Conservation (phyloP, 2,797 vertebrate species). For the Sebastes taczanowskii region DNA sequence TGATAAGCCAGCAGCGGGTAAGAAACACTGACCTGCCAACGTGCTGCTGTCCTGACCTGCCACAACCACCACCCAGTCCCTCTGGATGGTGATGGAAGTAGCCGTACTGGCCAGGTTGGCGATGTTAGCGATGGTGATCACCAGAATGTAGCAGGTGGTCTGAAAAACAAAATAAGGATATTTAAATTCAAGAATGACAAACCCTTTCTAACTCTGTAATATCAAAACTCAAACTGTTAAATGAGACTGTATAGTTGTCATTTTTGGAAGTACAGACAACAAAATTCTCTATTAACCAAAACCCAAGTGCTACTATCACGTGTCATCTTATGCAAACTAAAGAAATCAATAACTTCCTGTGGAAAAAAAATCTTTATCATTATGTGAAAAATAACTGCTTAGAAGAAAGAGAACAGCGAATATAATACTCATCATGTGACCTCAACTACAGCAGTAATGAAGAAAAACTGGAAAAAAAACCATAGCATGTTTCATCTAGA, state of each 20-base stretch:
- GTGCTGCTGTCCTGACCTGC: constrained; percentile 94
- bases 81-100: constrained; percentile 95
- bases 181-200: background rate
- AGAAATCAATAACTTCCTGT: constrained; percentile 2
- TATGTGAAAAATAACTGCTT: background rate
- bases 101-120: constrained; percentile 98
- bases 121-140: constrained; percentile 96
- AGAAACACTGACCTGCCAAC: constrained; percentile 88
- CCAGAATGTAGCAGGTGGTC: constrained; percentile 95
- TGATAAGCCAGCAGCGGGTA: background rate
- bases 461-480: background rate
- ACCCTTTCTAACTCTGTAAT: background rate
- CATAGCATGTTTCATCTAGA: background rate
- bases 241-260: background rate
- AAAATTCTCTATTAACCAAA: background rate
- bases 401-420: background rate
- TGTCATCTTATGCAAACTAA: background rate
- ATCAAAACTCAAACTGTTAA: background rate
- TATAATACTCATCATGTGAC: constrained; percentile 1
- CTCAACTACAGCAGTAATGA: background rate
- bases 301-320: background rate
- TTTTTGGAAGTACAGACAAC: background rate
- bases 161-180: constrained; percentile 60
- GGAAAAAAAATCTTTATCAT: background rate
- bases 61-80: constrained; percentile 98